Base-by-base conservation (phyloP, 2,113 vertebrate species). In the Eptesicus fuscus region DNA sequence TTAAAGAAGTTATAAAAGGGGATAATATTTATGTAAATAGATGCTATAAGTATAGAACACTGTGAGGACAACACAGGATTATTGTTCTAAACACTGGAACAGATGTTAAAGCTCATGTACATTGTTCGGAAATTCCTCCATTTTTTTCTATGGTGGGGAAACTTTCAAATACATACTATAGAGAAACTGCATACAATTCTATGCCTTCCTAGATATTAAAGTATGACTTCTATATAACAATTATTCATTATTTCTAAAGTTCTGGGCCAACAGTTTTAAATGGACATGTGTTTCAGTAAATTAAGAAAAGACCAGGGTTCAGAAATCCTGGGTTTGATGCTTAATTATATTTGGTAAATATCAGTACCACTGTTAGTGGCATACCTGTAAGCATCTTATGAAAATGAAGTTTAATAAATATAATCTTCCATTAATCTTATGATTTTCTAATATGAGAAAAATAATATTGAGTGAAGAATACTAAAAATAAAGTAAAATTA, bases 401-500 rank as follows among this genome's bases (percentile, higher is more conserved):
- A 22, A 91, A 79, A 76, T 49, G 30, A 93, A 65, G 20, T 82
- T 44, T 85, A 70, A 88, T 67, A 93, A 77, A 93, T 70, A 93
- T 18, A 94, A 95, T 6, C 53, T 61, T 71, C 49, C 37, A 18
- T 0, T 61, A 44, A 35, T 70, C 16, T 93, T 80, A 42, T 67
- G 44, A 56, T n/a, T 83, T 83, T 61, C 53, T 91, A 92, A 69
- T 20, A 73, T 59, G 65, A 74, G 51, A 63, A 87, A 89, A 92
- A 77, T 40, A 93, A 86, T 69, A 88, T 4, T 71, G 25, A 65
- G 67, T 51, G 37, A 71, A 59, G 14, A 44, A 76, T 51, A 94
- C 42, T 83, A 83, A 95, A 90, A 88, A 71, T 65, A 74, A 91
- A 28, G 47, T 88, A 74, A 90, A 90, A 83, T 53, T 18, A 83